Conservation (phyloP, 2,888 invertebrate genomes). For the Seladonia tumulorum region DNA sequence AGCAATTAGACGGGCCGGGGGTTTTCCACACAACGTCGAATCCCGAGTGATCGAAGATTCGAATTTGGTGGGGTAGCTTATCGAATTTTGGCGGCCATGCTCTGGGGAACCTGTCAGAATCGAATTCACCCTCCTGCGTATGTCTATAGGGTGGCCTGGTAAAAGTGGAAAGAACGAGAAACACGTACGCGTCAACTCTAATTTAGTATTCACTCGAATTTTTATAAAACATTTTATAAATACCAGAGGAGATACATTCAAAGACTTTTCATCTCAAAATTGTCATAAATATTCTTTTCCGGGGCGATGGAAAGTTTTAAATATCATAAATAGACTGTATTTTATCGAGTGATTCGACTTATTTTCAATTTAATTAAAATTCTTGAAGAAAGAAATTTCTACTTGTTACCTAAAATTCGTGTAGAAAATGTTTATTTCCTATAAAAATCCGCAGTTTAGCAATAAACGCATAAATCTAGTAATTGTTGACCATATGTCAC, state of each 20-base stretch:
- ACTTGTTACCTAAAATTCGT: too few species aligned
- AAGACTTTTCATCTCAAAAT: too few species aligned
- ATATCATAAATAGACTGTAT: too few species aligned
- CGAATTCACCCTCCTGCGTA: slow-evolving; percentile 57
- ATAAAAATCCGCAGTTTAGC: background rate
- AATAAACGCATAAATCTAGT: background rate
- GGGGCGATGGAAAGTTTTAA: too few species aligned
- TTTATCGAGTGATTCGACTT: background rate
- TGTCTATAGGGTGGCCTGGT: background rate
- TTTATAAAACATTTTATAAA: background rate
- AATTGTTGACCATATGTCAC: background rate
- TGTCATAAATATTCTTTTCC: too few species aligned
- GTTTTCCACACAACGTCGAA: slow-evolving; percentile 45
- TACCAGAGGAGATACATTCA: too few species aligned
- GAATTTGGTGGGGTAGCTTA: slow-evolving; percentile 55
- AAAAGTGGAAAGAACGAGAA: background rate
- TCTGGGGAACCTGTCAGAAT: slow-evolving; percentile 49
- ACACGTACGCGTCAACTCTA: background rate
- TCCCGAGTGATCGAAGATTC: slow-evolving; percentile 53
- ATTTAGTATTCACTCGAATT: background rate
- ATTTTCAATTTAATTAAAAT: background rate
- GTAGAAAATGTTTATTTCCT: background rate
- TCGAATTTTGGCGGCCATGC: slow-evolving; percentile 62
- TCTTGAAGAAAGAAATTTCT: background rate
- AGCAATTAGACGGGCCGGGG: slow-evolving; percentile 51